Percentiles rank a stretch among this genome's conserved stretches.
These are phyloP conservation scores for Dolichopus griseipennis DNA, from an alignment of 2,888 invertebrate species.

Conservation along the genomic window DNA sequence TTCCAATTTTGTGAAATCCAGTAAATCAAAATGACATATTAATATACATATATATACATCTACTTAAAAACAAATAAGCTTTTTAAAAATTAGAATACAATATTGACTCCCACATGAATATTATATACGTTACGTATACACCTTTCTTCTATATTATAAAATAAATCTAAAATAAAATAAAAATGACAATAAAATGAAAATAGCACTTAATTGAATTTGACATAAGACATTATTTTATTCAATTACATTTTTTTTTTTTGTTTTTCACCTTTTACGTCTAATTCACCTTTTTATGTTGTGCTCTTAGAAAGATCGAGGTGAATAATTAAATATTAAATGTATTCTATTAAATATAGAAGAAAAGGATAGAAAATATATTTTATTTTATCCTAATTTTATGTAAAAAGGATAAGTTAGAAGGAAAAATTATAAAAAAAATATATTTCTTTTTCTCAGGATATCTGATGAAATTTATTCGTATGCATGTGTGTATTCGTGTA, in stretches of 20 bases:
- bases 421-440: not conserved
- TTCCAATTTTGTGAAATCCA: no score
- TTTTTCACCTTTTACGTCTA: no score
- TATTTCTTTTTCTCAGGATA: conserved; percentile 1
- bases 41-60: not conserved
- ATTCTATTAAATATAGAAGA: not conserved
- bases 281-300: not conserved
- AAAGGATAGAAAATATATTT: not conserved
- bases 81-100: no score
- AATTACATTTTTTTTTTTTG: not conserved
- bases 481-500: no score
- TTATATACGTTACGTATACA: no score
- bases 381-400: not conserved
- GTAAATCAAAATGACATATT: conserved; percentile 1
- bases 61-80: no score
- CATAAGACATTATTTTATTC: not conserved
- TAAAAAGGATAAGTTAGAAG: not conserved
- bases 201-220: not conserved
- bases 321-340: not conserved
- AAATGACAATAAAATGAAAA: not conserved
- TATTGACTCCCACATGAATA: no score
- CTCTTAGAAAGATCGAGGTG: not conserved
- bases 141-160: no score
- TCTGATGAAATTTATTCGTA: not conserved
- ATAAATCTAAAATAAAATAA: not conserved